A percentile compares a stretch with the other conserved stretches of the same genome.
Evolutionary conservation across 1,140 invertebrate species (phyloP).

Genomic region (Meloidogyne chitwoodi): DNA sequence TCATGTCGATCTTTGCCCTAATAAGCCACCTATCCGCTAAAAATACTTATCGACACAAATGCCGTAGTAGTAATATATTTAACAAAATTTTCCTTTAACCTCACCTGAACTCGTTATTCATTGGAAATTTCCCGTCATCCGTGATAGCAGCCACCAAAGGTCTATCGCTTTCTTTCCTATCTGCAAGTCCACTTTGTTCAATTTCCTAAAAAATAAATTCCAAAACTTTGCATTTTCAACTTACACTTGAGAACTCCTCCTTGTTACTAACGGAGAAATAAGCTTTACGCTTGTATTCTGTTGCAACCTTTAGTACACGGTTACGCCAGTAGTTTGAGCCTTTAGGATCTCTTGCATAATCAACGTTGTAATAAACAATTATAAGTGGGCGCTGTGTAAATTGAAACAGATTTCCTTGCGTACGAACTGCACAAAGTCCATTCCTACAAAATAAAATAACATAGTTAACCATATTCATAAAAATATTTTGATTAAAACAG

Average conservation of each 20-base stretch:
- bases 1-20: too few species aligned
- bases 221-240: slow-evolving; percentile 14
- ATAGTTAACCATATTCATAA: neutral
- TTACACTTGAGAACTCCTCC: slow-evolving; percentile 78
- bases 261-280: slow-evolving; percentile 85
- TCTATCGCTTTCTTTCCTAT: slow-evolving; percentile 77
- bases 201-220: slow-evolving; percentile 62
- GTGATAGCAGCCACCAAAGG: slow-evolving; percentile 77
- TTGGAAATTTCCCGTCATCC: slow-evolving; percentile 81
- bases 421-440: slow-evolving; percentile 84
- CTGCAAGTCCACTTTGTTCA: slow-evolving; percentile 83
- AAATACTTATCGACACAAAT: neutral
- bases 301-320: slow-evolving; percentile 86
- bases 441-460: slow-evolving; percentile 69
- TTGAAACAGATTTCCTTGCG: slow-evolving; percentile 75
- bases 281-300: slow-evolving; percentile 73
- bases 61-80: neutral
- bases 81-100: slow-evolving; percentile 63
- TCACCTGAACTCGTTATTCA: slow-evolving; percentile 76
- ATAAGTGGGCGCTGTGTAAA: slow-evolving; percentile 77
- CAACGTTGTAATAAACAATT: slow-evolving; percentile 86
- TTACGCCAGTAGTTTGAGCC: slow-evolving; percentile 99
- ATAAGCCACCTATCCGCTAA: too few species aligned
- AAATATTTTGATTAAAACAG: neutral
- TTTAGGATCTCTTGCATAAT: slow-evolving; percentile 93